Base-by-base conservation (phyloP, 2,888 invertebrate species). In the Clitarchus hookeri region DNA sequence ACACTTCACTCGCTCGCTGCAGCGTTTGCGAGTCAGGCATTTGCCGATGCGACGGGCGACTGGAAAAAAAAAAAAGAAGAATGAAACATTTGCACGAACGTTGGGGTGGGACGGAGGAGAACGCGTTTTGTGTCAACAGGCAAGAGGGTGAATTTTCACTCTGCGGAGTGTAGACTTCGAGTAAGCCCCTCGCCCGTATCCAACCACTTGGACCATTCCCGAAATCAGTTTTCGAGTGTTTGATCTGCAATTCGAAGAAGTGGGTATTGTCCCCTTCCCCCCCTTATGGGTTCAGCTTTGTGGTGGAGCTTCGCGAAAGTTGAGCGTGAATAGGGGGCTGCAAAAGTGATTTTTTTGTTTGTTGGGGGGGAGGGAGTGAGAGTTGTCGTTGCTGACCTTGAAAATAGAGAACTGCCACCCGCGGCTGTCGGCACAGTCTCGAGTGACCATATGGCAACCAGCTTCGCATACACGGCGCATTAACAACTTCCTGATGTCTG, bases 171-270 rank as follows among this genome's bases (percentile, higher is more conserved):
- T 23, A 65, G 11, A 13, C 48, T 48, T 6, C 6, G 48, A 48
- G 48, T 8, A 16, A 48, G 48, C 48, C 48, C 48, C 48, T 16
- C 48, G 11, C 48, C 48, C 48, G 12, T 48, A 13, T 16, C 11
- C 48, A 48, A 48, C 11, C 48, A 48, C 11, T 13, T n/a, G 19
- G 23, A 23, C 65, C 65, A 2, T 23, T n/a, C 65, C n/a, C 65
- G 65, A 65, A 65, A n/a, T 65, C 65, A 65, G 65, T 65, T 65
- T 65, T 65, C 23, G 65, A 65, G 65, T 65, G 65, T 65, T 65
- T 65, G 65, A n/a, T 65, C 65, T 19, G 65, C 65, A 23, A 65
- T 23, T 65, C 65, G 13, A 9, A 65, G 65, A 19, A 53, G 53
- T 53, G 53, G 53, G 4, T 36, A 36, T 36, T 36, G 36, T 36